Percentiles rank a stretch among this genome's conserved stretches.
phyloP scores from a whole-genome alignment of 2,113 vertebrate species.

The Cottus gobio region DNA sequence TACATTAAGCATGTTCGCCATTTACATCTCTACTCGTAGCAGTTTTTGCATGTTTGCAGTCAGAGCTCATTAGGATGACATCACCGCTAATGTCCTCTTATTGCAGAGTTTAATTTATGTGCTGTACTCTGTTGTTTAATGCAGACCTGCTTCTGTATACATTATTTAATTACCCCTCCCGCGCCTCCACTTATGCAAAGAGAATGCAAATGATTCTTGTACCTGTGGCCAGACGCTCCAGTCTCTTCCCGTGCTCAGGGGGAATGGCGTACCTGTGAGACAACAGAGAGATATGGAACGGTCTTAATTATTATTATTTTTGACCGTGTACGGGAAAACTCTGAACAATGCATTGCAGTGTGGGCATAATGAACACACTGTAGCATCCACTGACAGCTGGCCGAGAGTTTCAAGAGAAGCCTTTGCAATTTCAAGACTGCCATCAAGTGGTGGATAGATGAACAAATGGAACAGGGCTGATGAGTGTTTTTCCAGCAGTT shows the following conservation, averaged over 20 bases:
- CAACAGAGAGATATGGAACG: conserved; percentile 36
- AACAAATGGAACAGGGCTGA: neutral
- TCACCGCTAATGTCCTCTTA: conserved; percentile 26
- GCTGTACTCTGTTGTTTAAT: conserved; percentile 40
- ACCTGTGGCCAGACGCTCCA: conserved; percentile 97
- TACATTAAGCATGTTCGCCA: neutral
- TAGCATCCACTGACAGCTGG: neutral
- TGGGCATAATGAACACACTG: neutral
- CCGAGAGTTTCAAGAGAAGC: neutral
- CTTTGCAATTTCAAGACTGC: conserved; percentile 64
- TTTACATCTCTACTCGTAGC: conserved; percentile 1
- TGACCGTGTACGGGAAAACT: neutral
- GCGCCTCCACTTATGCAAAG: conserved; percentile 18
- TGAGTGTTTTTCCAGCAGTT: neutral
- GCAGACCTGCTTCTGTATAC: conserved; percentile 37
- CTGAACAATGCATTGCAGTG: neutral
- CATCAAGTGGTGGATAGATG: conserved; percentile 68
- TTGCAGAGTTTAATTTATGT: conserved; percentile 32
- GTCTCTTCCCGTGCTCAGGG: conserved; percentile 94
- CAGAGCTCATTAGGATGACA: conserved; percentile 38
- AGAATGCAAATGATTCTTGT: conserved; percentile 34
- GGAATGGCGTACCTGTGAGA: conserved; percentile 93
- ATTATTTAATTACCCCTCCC: conserved; percentile 28
- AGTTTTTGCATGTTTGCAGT: conserved; percentile 20
- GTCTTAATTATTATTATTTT: conserved; percentile 19